Conservation (phyloP, 2,888 invertebrate species). For the Copidosoma aretas region DNA sequence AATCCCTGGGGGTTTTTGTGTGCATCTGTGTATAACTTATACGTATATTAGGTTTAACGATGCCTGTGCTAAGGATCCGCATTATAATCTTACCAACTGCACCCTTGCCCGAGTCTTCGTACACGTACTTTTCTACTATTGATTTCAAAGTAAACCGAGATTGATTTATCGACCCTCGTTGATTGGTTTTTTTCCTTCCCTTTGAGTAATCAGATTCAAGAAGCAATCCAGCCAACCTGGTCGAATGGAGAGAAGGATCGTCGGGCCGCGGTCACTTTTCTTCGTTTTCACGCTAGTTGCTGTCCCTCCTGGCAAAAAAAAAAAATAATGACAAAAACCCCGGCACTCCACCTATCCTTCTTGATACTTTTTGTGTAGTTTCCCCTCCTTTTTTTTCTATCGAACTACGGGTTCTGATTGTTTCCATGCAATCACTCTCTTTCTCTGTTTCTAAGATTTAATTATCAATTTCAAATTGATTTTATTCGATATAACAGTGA, state of each 20-base stretch:
- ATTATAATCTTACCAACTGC: neutral
- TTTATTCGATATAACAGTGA: too few relatives aligned
- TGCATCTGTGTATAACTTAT: slow-evolving; percentile 1
- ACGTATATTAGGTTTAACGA: neutral
- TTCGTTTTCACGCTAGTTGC: slow-evolving; percentile 45
- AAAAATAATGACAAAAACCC: too few relatives aligned
- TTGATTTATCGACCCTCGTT: slow-evolving; percentile 21
- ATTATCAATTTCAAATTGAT: too few relatives aligned
- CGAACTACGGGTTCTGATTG: slow-evolving; percentile 16
- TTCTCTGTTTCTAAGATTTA: too few relatives aligned
- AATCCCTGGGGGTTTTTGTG: slow-evolving; percentile 16
- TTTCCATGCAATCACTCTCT: neutral
- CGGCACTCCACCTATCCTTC: too few relatives aligned
- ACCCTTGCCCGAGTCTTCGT: too few relatives aligned
- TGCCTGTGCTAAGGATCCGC: neutral
- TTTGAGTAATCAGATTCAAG: slow-evolving; percentile 11
- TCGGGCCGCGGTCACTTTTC: slow-evolving; percentile 43
- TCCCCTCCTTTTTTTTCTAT: neutral
- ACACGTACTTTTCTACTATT: neutral
- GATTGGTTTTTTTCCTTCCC: slow-evolving; percentile 1
- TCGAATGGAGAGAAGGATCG: neutral
- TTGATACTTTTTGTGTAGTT: too few relatives aligned
- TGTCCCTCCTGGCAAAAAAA: slow-evolving; percentile 9
- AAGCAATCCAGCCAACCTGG: slow-evolving; percentile 5
- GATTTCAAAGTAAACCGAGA: neutral